Conservation (phyloP, 2,797 vertebrate genomes). For the Rhinoraja longicauda region DNA sequence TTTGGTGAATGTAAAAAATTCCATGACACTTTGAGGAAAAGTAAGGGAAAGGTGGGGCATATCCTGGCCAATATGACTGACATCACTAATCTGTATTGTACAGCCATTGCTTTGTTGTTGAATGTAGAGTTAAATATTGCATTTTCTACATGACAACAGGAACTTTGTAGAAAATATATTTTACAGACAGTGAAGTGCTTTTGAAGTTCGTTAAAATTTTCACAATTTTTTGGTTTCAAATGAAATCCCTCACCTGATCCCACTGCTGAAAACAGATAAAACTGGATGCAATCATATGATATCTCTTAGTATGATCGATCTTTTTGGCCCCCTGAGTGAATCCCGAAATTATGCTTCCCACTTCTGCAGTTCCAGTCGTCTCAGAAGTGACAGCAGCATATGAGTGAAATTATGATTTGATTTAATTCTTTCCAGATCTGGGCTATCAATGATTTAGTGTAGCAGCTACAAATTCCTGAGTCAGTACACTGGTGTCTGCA, state of each 20-base stretch:
- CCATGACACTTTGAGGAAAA: background rate
- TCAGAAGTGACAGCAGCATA: background rate
- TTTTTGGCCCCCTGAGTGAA: background rate
- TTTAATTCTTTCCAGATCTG: background rate
- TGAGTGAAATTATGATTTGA: background rate
- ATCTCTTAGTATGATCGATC: background rate
- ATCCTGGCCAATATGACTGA: background rate
- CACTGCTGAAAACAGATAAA: background rate
- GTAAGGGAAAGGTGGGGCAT: too few species aligned
- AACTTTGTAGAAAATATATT: background rate
- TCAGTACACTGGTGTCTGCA: background rate
- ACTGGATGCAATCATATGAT: background rate
- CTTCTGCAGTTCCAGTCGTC: background rate
- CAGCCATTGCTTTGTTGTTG: background rate
- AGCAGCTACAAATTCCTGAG: background rate
- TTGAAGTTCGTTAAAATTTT: background rate
- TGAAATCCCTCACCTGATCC: background rate
- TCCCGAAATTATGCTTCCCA: background rate
- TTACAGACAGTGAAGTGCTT: background rate
- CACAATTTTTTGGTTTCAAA: background rate
- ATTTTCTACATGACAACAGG: background rate
- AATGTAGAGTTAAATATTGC: background rate
- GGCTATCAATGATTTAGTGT: background rate
- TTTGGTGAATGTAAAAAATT: background rate
- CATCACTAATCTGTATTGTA: too few species aligned